Evolutionary conservation across 2,888 invertebrate genomes (phyloP).

Genomic region (Subacronicta megacephala): DNA sequence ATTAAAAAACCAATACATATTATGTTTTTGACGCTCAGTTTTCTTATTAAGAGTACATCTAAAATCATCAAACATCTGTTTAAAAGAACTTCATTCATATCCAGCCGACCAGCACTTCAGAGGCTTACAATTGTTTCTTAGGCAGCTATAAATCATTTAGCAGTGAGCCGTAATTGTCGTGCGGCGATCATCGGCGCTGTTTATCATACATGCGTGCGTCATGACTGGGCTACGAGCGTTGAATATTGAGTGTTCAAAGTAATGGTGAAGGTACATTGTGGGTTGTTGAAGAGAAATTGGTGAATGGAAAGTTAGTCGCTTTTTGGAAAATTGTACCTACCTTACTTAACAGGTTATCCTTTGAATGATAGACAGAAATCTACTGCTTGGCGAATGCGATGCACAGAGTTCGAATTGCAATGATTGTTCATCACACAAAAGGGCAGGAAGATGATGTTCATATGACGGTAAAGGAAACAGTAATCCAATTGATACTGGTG

Average conservation of each 20-base stretch:
- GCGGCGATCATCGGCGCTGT: constrained; percentile 42
- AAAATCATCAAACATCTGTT: neutral
- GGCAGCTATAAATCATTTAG: constrained; percentile 41
- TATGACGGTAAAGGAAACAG: too few relatives aligned
- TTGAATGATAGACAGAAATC: too few relatives aligned
- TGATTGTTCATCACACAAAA: too few relatives aligned
- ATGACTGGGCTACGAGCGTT: constrained; percentile 30
- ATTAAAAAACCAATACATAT: too few relatives aligned
- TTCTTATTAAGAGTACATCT: too few relatives aligned
- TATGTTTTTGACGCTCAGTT: too few relatives aligned
- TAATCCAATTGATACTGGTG: too few relatives aligned
- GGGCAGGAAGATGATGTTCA: too few relatives aligned
- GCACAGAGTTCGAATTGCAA: too few relatives aligned
- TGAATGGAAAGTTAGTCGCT: neutral
- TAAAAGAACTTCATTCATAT: constrained; percentile 28
- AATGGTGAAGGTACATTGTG: constrained; percentile 14
- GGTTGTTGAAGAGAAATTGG: neutral
- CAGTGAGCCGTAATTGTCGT: constrained; percentile 51
- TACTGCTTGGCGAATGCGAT: too few relatives aligned
- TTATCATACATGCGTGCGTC: constrained; percentile 52
- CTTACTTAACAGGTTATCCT: too few relatives aligned
- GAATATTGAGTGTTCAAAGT: constrained; percentile 40
- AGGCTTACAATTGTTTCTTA: constrained; percentile 11
- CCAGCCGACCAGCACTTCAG: neutral
- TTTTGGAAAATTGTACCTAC: too few relatives aligned